phyloP scores from a whole-genome alignment of 2,113 vertebrate species.

The Microcebus murinus region DNA sequence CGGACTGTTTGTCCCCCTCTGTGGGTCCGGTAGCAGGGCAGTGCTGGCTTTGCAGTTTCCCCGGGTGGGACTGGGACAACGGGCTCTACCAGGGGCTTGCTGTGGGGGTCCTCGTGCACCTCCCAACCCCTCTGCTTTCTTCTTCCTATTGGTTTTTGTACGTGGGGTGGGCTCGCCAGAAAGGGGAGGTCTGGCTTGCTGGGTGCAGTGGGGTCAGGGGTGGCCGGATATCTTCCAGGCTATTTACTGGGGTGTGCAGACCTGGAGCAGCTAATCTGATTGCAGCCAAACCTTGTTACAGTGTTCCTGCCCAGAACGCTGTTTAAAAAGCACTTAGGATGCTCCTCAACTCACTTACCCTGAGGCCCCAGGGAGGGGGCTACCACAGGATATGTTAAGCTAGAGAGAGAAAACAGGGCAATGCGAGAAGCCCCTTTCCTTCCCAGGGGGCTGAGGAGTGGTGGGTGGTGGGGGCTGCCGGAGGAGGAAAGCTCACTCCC shows the following conservation, averaged over 20 bases:
- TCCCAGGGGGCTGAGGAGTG: neutral
- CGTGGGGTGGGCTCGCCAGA: neutral
- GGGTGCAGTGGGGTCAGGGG: accelerated
- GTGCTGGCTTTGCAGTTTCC: neutral
- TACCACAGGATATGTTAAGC: neutral
- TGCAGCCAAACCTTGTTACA: slow-evolving; percentile 26
- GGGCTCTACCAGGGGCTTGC: neutral
- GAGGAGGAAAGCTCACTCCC: neutral
- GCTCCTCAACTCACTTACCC: neutral
- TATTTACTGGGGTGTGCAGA: neutral
- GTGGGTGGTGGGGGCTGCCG: neutral
- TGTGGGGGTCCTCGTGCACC: neutral
- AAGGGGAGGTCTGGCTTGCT: neutral
- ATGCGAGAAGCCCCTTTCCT: neutral
- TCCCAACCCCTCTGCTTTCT: neutral
- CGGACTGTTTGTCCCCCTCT: neutral
- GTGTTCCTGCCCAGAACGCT: neutral
- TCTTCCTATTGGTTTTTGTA: neutral
- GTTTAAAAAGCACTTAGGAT: slow-evolving; percentile 50
- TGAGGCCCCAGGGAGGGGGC: neutral
- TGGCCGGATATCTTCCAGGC: neutral
- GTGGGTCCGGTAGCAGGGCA: neutral
- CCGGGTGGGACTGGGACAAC: neutral
- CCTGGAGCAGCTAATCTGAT: neutral
- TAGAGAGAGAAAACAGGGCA: neutral